phyloP scores from a whole-genome alignment of 2,888 invertebrate species.

The Protodeltote pygarga region DNA sequence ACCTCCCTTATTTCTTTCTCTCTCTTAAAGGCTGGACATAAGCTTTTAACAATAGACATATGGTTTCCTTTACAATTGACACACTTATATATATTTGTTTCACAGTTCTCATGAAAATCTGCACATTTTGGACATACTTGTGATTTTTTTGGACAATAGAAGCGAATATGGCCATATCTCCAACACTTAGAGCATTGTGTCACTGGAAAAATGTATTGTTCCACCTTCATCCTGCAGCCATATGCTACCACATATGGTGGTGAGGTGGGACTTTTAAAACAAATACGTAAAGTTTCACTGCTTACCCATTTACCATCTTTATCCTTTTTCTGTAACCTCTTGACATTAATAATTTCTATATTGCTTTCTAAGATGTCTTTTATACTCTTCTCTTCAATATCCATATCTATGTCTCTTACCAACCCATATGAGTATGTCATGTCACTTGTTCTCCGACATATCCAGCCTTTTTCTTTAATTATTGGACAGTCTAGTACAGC shows the following conservation, averaged over 20 bases:
- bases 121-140: neutral
- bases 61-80: conserved; percentile 2
- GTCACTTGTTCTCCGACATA: neutral
- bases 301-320: neutral
- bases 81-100: neutral
- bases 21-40: neutral
- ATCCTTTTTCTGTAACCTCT: neutral
- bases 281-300: neutral
- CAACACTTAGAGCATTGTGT: neutral
- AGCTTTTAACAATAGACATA: neutral
- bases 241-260: conserved; percentile 1
- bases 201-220: neutral
- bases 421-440: neutral
- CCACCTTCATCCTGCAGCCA: conserved; percentile 1
- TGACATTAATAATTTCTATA: neutral
- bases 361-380: neutral
- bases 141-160: neutral
- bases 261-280: neutral
- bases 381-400: neutral
- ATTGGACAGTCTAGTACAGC: neutral
- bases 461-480: neutral
- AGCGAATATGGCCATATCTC: neutral
- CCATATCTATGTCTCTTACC: neutral
- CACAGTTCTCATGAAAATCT: neutral
- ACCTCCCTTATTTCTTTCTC: conserved; percentile 1